Evolutionary conservation across 2,888 invertebrate species (phyloP), one percentile per base, ranked within the genome.

Genomic region (Lutraria lutraria): DNA sequence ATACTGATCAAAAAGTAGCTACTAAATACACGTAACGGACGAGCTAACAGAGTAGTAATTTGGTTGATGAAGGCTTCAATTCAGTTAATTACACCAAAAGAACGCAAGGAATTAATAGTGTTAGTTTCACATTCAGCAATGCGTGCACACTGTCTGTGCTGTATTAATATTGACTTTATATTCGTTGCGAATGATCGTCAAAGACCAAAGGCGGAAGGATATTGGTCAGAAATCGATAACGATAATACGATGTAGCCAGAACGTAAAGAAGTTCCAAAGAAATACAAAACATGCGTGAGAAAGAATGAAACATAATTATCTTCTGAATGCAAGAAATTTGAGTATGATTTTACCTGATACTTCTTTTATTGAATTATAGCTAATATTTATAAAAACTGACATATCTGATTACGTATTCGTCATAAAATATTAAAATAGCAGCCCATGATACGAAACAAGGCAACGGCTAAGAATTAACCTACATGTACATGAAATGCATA

Each of bases 1-100:
- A 72, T 72, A 72, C 72, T 72, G 29, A 72, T 72, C 72, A 12
- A 72, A n/a, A 72, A 72, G 29, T 72, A 29, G 72, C 72, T 29
- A 31, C 72, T 29, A 29, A 72, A 29, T 15, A n/a, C n/a, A n/a
- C n/a, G n/a, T n/a, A n/a, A 2, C 72, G 29, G 31, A n/a, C 29
- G n/a, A 72, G 72, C 25, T 72, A 72, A 72, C 31, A 0, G 15
- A 15, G 15, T 72, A 3, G 29, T 8, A 13, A 29, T 72, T 63
- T 63, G 13, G 10, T 72, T 29, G 72, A 72, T 72, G 72, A 72
- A 31, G 72, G 12, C 56, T 56, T 43, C 43, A 43, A 4, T 43
- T 60, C 60, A 72, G 13, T 16, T 72, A 31, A 29, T 72, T 72
- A 13, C 29, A 72, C 29, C 72, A 72, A 72, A 13, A 72, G 29